Base-by-base conservation (phyloP, 1,140 invertebrate species). In the Cyrtorhinus lividipennis region DNA sequence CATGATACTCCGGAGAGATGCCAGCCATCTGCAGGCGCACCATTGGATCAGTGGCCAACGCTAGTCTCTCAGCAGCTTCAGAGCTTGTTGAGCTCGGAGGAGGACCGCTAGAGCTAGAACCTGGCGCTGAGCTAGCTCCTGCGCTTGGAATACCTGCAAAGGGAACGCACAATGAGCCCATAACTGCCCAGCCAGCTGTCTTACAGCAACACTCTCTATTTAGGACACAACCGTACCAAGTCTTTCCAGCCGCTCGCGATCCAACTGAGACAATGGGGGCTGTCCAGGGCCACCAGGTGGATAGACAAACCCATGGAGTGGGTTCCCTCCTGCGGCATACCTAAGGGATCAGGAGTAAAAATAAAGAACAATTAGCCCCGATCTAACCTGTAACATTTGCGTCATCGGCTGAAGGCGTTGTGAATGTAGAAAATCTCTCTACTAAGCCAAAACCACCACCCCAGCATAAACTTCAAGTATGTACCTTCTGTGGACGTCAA, bases 21-120 rank as follows among this genome's bases (percentile, higher is more conserved):
- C 87, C 86, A 66, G 87, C 87, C 86, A 92, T 89, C 77, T 91
- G 88, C 64, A 92, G 77, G 59, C 89, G 83, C 68, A 78, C 76
- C 79, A 87, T 82, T 60, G 85, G 84, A 73, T 87, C 85, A 59
- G 81, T 82, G 64, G 83, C 81, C 66, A 86, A 73, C 64, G 83
- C 83, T 67, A 87, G 75, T 65, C 85, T 74, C 71, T 87, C 85
- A 62, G 83, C 81, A 65, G 85, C 73, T 71, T 77, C 66, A 59
- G 67, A 56, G 46, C 67, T 62, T 15, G 65, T 59, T 2, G 59
- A 57, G 15, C 62, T 58, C 10, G 66, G 62, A 13, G 61, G 56
- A 1, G 63, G 48, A 27, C 46, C 62, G 15, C 68, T 20, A 10
- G 67, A 38, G 20, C 65, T 13, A 67, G 72, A 56, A 18, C 22